phyloP scores from a whole-genome alignment of 2,797 vertebrate species.

The Sitta carolinensis region DNA sequence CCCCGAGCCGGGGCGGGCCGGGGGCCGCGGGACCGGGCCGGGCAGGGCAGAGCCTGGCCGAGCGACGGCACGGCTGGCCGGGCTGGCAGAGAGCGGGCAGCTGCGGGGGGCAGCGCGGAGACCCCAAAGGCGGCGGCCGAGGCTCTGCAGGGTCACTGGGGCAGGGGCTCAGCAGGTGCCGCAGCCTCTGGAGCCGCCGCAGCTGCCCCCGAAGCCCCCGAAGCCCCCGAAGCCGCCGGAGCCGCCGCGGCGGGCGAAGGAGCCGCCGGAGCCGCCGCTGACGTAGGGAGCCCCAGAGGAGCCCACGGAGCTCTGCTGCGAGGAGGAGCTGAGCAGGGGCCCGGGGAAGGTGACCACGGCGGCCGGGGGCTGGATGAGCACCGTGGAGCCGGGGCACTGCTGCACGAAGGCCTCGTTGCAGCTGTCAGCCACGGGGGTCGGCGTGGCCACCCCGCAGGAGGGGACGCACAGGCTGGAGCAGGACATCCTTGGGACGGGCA shows the following conservation, averaged over 20 bases:
- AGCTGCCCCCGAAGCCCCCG: neutral
- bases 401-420: neutral
- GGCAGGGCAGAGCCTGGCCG: neutral
- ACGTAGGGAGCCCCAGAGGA: neutral
- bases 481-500: neutral
- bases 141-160: no score
- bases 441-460: neutral
- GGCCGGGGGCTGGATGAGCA: neutral
- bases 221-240: no score
- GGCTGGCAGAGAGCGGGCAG: rapidly evolving
- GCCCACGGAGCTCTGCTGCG: neutral
- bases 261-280: no score
- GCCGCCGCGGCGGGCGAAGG: no score
- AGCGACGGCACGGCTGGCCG: rapidly evolving
- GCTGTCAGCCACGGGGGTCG: neutral
- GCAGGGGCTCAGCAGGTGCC: neutral
- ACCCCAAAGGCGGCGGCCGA: rapidly evolving
- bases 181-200: no score
- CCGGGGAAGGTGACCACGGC: neutral
- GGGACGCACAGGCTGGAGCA: neutral
- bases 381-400: neutral
- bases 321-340: neutral
- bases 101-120: neutral
- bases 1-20: rapidly evolving
- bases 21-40: neutral